phyloP scores from a whole-genome alignment of 2,797 vertebrate species.

The Coregonus sp. region DNA sequence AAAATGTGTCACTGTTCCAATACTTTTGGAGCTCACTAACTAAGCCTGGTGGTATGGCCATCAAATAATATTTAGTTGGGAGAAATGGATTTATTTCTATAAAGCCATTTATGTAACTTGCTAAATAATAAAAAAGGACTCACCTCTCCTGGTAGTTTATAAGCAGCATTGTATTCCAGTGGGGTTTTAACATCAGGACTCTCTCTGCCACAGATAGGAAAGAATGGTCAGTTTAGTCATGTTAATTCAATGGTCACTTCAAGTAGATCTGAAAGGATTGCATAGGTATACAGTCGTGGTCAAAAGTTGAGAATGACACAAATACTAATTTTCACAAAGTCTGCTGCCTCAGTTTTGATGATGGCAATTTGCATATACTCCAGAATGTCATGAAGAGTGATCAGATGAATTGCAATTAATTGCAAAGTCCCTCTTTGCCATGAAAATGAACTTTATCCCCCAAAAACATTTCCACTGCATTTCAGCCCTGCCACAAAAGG shows the following conservation, averaged over 20 bases:
- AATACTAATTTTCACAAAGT: too few species aligned
- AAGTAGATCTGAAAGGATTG: not conserved
- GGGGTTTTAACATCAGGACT: constrained; percentile 72
- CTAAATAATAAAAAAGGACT: constrained; percentile 14
- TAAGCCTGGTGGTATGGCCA: not conserved
- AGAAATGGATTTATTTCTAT: not conserved
- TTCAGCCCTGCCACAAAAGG: too few species aligned
- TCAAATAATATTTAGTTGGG: not conserved
- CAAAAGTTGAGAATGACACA: too few species aligned
- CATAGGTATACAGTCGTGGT: not conserved
- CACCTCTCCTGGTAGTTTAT: constrained; percentile 85
- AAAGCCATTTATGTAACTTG: not conserved
- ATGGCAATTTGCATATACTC: too few species aligned
- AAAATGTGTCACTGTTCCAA: too few species aligned
- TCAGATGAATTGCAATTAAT: too few species aligned
- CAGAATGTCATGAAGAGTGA: too few species aligned
- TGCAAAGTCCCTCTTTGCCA: too few species aligned
- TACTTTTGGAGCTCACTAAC: not conserved
- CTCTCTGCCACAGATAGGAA: constrained; percentile 66
- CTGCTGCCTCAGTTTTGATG: too few species aligned
- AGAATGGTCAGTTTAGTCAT: not conserved
- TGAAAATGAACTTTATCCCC: too few species aligned
- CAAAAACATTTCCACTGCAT: too few species aligned
- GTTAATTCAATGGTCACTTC: not conserved
- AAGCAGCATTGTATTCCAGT: constrained; percentile 79